Evolutionary conservation across 2,797 vertebrate species (phyloP), one percentile per base, ranked within the genome.

Genomic region (Pygocentrus nattereri): DNA sequence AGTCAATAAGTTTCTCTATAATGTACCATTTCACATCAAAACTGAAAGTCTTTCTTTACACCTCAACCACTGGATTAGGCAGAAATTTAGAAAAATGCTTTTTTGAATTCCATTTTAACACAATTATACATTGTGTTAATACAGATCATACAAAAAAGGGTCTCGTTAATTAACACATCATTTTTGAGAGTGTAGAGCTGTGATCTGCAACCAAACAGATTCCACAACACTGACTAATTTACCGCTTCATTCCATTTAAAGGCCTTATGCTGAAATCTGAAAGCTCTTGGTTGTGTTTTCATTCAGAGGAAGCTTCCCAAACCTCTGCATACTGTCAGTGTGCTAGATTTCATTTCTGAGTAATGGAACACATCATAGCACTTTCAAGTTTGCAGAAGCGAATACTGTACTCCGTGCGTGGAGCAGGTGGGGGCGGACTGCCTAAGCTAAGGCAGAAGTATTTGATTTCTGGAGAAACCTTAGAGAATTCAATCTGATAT

Each of bases 261-360:
- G n/a, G n/a, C n/a, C 23, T 15, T 16, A 5, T 6, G 1, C 11
- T n/a, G 8, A n/a, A 27, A 27, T 59, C 2, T 68, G 65, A 4
- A 44, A 69, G 1, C 11, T 49, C 23, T 27, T 69, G n/a, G 67
- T 10, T 69, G 21, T 21, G 25, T 68, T 68, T 47, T 47, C 19
- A 7, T 49, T 49, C 12, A 5, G 47, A 52, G 47, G 30, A 50
- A 30, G 47, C 0, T 34, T 71, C 25, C 44, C 44, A 71, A 50
- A 44, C 68, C 30, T 5, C 52, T 21, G 7, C 1, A 30, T 19
- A 11, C 44, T 70, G 68, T 70, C 27, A 50, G 23, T 19, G 56
- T 30, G 27, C n/a, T 71, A 71, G 30, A 61, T 13, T 34, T 19
- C 47, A 1, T 15, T 64, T 34, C 31, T 67, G 78, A 80, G 74